These are phyloP conservation scores for Drosophila suboccidentalis DNA, from an alignment of 2,888 invertebrate species.

Conservation along the genomic window DNA sequence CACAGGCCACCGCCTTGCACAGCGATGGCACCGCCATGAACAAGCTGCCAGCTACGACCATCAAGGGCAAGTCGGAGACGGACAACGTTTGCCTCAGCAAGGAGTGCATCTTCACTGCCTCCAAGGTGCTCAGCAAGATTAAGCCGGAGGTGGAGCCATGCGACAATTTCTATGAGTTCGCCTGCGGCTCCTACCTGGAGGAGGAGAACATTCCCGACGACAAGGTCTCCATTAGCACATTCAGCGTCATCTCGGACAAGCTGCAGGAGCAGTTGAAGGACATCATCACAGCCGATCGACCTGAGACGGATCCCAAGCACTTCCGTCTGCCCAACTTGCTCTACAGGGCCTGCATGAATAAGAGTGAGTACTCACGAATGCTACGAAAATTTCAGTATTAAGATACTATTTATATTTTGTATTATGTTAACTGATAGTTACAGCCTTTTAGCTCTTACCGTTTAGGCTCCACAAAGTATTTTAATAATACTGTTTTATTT, in stretches of 20 bases:
- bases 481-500: no score
- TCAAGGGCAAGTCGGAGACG: constrained; percentile 62
- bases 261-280: constrained; percentile 85
- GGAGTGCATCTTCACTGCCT: constrained; percentile 92
- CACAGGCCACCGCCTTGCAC: constrained; percentile 77
- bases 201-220: constrained; percentile 91
- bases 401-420: no score
- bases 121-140: constrained; percentile 89
- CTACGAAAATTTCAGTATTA: not conserved
- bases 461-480: not conserved
- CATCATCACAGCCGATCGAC: constrained; percentile 84
- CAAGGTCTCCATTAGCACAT: constrained; percentile 85
- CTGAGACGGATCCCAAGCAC: constrained; percentile 83
- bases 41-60: constrained; percentile 70
- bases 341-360: constrained; percentile 86
- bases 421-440: not conserved
- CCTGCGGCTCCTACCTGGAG: constrained; percentile 90
- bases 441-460: not conserved
- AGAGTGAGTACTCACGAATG: constrained; percentile 74
- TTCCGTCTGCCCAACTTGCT: constrained; percentile 85
- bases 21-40: constrained; percentile 64
- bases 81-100: constrained; percentile 89
- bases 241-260: constrained; percentile 85
- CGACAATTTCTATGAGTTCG: constrained; percentile 92
- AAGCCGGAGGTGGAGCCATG: constrained; percentile 90